Percentiles rank a stretch among this genome's conserved stretches.
These are phyloP conservation scores for Drepana falcataria DNA, from an alignment of 2,888 invertebrate genomes.

Conservation along the genomic window DNA sequence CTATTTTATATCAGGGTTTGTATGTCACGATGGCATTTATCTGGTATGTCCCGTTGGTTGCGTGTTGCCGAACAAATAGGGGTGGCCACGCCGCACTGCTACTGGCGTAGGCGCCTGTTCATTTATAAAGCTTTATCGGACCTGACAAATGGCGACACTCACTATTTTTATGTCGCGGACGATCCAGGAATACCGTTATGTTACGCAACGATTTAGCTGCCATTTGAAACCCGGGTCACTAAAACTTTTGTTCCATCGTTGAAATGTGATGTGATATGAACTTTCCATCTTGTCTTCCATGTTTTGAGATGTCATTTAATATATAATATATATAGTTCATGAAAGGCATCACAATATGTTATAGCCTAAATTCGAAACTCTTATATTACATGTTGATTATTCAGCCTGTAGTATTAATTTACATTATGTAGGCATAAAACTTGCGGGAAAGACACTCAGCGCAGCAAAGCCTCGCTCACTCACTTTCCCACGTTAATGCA, in stretches of 20 bases:
- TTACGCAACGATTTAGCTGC: conserved; percentile 28
- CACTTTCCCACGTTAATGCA: conserved; percentile 70
- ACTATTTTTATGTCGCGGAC: conserved; percentile 60
- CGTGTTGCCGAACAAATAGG: conserved; percentile 60
- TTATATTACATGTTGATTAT: conserved; percentile 64
- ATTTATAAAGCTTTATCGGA: conserved; percentile 71
- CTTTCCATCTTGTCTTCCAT: neutral
- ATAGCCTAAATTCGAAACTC: conserved; percentile 6
- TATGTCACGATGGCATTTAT: conserved; percentile 52
- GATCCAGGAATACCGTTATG: conserved; percentile 47
- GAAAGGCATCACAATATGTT: too few relatives aligned
- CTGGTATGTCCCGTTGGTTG: conserved; percentile 52
- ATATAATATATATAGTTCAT: too few relatives aligned
- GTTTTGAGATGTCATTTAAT: neutral
- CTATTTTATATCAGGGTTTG: conserved; percentile 44
- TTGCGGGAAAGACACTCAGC: conserved; percentile 63
- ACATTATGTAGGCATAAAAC: conserved; percentile 69
- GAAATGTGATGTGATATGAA: too few relatives aligned
- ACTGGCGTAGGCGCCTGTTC: conserved; percentile 58
- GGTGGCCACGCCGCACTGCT: conserved; percentile 45
- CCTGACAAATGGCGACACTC: conserved; percentile 63
- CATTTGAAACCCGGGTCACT: conserved; percentile 21
- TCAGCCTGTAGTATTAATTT: too few relatives aligned
- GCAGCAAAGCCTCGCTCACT: conserved; percentile 55
- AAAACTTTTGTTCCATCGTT: conserved; percentile 13